Conservation (phyloP, 2,888 invertebrate species). For the Chelonus formosanus region DNA sequence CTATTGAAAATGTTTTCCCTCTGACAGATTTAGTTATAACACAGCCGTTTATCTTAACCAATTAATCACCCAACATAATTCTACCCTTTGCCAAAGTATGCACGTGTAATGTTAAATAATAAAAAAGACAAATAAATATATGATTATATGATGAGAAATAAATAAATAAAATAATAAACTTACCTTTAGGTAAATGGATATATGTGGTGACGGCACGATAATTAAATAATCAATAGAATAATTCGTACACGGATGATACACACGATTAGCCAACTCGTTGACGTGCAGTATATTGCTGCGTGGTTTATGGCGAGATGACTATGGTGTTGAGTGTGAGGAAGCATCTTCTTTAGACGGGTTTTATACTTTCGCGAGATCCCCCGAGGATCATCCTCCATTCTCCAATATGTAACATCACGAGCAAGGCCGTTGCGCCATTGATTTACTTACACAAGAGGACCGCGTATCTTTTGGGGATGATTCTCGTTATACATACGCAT, state of each 20-base stretch:
- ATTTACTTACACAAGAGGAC: slow-evolving; percentile 45
- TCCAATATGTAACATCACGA: slow-evolving; percentile 60
- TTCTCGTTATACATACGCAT: slow-evolving; percentile 30
- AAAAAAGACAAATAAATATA: slow-evolving; percentile 1
- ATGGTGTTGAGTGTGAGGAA: slow-evolving; percentile 56
- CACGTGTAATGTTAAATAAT: neutral
- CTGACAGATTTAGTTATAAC: no score
- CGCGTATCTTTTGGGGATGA: slow-evolving; percentile 40
- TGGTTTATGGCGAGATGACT: slow-evolving; percentile 53
- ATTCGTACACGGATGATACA: slow-evolving; percentile 6
- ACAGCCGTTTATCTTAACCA: neutral
- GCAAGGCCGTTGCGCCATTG: slow-evolving; percentile 60
- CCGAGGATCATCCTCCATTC: slow-evolving; percentile 48
- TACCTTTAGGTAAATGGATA: neutral
- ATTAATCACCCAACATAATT: neutral
- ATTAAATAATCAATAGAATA: slow-evolving; percentile 3
- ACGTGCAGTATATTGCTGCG: slow-evolving; percentile 31
- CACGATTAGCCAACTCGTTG: neutral
- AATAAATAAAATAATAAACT: neutral
- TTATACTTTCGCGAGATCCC: slow-evolving; percentile 57
- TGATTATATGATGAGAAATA: no score
- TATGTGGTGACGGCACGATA: neutral
- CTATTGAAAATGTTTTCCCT: slow-evolving; percentile 11
- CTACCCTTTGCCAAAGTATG: no score
- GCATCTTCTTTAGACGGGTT: slow-evolving; percentile 56